Percentiles rank a stretch among this genome's conserved stretches.
Evolutionary conservation across 2,797 vertebrate species (phyloP).

Genomic region (Molossus alvarezi): DNA sequence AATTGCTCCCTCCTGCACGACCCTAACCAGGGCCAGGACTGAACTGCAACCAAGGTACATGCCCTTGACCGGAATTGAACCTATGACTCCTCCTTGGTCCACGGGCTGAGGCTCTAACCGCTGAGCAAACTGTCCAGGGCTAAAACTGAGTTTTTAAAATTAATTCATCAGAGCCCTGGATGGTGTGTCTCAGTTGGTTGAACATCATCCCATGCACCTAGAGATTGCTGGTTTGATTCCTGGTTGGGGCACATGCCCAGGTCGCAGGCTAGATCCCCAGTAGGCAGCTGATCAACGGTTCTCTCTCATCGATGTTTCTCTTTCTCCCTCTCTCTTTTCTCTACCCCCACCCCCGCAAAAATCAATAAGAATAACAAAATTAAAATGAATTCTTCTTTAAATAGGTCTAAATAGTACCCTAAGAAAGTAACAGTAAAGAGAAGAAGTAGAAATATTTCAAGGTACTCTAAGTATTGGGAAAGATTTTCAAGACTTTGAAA

Average conservation of each 20-base stretch:
- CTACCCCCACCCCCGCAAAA: background rate
- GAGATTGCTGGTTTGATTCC: background rate
- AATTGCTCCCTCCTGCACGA: too few species aligned
- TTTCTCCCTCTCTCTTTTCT: background rate
- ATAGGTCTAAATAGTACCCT: background rate
- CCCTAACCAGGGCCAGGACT: too few species aligned
- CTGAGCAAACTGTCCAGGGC: too few species aligned
- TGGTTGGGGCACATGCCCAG: background rate
- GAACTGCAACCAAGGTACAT: too few species aligned
- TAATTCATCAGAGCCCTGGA: background rate
- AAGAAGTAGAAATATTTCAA: conserved; percentile 8
- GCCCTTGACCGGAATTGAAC: too few species aligned
- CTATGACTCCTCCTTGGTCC: too few species aligned
- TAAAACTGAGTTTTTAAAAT: background rate
- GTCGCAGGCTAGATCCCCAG: background rate
- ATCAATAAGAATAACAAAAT: background rate
- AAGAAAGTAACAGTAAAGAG: conserved; percentile 30
- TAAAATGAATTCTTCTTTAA: conserved; percentile 37
- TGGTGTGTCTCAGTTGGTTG: background rate
- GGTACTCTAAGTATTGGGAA: background rate
- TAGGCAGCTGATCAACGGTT: background rate
- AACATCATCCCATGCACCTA: background rate
- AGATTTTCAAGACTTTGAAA: background rate
- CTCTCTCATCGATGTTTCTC: background rate
- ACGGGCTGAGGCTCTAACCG: too few species aligned